A percentile compares a stretch with the other conserved stretches of the same genome.
These are phyloP conservation scores for Hippocampus guttulatus DNA, from an alignment of 2,113 vertebrate genomes.

Conservation along the genomic window DNA sequence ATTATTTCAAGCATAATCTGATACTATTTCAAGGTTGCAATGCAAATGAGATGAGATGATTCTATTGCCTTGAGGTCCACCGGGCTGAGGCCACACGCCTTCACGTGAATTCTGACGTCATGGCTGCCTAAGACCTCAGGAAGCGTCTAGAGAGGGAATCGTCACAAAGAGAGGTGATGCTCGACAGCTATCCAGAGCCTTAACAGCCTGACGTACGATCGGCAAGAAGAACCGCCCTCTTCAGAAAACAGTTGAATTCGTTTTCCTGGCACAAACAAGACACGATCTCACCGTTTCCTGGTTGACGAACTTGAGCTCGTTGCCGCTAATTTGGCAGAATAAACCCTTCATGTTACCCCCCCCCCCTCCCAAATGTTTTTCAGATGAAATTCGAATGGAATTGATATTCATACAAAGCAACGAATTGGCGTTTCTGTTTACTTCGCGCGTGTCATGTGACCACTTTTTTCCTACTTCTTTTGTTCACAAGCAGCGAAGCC, in stretches of 20 bases:
- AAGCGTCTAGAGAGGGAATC: conserved; percentile 66
- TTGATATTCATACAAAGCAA: too few species aligned
- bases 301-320: conserved; percentile 51
- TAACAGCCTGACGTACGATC: background rate
- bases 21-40: background rate
- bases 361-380: background rate
- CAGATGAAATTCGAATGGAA: too few species aligned
- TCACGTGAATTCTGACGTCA: conserved; percentile 86
- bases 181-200: background rate
- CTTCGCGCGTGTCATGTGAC: background rate
- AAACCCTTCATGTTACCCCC: conserved; percentile 55
- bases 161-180: background rate
- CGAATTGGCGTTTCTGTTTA: background rate
- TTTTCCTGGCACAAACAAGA: background rate
- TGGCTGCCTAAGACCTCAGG: conserved; percentile 66
- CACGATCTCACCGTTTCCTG: conserved; percentile 56
- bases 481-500: background rate
- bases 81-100: conserved; percentile 87
- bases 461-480: background rate
- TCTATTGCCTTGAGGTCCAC: conserved; percentile 82
- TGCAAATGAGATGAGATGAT: background rate
- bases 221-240: background rate
- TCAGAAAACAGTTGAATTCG: background rate
- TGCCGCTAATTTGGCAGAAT: conserved; percentile 34
- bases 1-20: background rate